A percentile compares a stretch with the other conserved stretches of the same genome.
phyloP scores from a whole-genome alignment of 2,797 vertebrate species.

The Amazona ochrocephala region DNA sequence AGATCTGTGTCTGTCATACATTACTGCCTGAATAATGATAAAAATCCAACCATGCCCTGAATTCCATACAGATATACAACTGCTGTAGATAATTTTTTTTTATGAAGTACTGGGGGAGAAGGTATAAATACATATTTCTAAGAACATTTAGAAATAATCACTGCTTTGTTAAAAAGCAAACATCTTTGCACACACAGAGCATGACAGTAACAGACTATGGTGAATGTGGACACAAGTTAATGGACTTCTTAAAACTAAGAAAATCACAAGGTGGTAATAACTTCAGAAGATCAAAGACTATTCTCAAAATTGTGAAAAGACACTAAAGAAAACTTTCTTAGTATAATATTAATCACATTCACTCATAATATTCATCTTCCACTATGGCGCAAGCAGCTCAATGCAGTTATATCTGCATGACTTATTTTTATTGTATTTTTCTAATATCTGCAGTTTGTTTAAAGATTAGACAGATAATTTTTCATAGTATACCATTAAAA shows the following conservation, averaged over 20 bases:
- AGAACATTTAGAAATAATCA: background rate
- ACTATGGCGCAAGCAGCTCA: background rate
- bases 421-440: background rate
- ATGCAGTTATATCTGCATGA: background rate
- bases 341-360: background rate
- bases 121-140: background rate
- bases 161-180: background rate
- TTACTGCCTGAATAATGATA: background rate
- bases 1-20: background rate
- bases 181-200: background rate
- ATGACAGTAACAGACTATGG: background rate
- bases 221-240: accelerated
- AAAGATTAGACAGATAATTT: background rate
- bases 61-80: background rate
- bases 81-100: background rate
- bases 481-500: background rate
- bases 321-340: background rate
- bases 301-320: background rate
- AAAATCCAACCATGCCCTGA: background rate
- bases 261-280: background rate
- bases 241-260: background rate
- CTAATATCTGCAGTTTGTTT: background rate
- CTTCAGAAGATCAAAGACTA: background rate
- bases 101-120: background rate
- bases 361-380: background rate